Conservation (phyloP, 2,797 vertebrate genomes). For the Vespertilio murinus region DNA sequence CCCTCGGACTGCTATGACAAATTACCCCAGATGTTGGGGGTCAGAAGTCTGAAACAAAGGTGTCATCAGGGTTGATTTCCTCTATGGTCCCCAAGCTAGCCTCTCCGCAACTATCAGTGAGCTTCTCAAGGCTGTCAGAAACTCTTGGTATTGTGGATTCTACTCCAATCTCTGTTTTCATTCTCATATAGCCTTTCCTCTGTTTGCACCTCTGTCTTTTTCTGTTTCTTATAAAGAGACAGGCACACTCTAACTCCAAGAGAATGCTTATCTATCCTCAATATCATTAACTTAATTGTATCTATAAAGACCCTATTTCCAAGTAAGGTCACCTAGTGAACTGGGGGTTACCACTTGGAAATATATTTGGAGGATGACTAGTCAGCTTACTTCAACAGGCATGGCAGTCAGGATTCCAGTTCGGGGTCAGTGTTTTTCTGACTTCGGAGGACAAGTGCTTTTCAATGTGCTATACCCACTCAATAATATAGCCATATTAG, state of each 20-base stretch:
- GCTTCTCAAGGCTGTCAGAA: background rate
- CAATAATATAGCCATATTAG: background rate
- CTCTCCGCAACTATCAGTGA: accelerated
- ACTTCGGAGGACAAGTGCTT: background rate
- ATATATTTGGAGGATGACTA: background rate
- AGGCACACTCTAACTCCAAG: background rate
- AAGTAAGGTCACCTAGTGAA: too few relatives aligned
- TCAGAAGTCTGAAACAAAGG: background rate
- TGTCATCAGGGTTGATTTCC: too few relatives aligned
- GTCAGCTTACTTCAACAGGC: background rate
- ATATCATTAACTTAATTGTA: constrained; percentile 19
- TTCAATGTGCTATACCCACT: background rate
- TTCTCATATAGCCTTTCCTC: background rate
- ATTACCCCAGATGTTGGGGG: background rate
- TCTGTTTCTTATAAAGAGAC: background rate
- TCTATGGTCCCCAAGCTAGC: background rate
- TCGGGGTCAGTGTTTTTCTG: background rate
- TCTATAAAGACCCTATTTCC: background rate
- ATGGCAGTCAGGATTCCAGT: background rate
- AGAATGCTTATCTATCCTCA: background rate
- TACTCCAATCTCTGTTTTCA: background rate
- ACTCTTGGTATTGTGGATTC: background rate
- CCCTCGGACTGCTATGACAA: background rate
- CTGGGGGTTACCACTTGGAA: background rate
- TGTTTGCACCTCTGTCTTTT: background rate